Evolutionary conservation across 1,140 invertebrate genomes (phyloP).

Genomic region (Camponotus vicinus): DNA sequence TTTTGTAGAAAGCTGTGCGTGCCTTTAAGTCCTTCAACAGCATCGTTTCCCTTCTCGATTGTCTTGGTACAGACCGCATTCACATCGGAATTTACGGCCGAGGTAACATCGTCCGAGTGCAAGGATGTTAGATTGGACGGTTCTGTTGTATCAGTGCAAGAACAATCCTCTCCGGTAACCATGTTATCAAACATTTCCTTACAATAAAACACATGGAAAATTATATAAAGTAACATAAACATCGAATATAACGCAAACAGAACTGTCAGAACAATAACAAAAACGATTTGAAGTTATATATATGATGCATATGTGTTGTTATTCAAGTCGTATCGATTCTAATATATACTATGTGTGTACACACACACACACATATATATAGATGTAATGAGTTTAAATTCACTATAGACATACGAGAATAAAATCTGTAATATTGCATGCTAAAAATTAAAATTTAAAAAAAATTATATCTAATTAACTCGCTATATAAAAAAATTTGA

Average conservation of each 20-base stretch:
- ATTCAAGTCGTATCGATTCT: conserved; percentile 34
- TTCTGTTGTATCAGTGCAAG: conserved; percentile 75
- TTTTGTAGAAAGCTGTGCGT: not conserved
- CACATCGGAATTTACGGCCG: conserved; percentile 13
- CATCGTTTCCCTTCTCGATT: not conserved
- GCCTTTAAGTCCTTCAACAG: conserved; percentile 21
- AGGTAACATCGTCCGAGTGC: conserved; percentile 59
- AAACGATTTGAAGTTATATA: conserved; percentile 4
- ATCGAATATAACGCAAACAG: conserved; percentile 54
- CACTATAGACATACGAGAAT: not conserved
- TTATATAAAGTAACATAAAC: conserved; percentile 63
- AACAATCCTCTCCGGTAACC: conserved; percentile 70
- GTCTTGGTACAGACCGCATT: not conserved
- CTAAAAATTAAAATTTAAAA: not conserved
- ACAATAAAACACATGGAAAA: conserved; percentile 62
- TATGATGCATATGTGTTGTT: not conserved
- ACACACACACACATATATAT: no score
- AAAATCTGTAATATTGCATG: not conserved
- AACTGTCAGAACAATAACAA: conserved; percentile 68
- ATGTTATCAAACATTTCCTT: conserved; percentile 66
- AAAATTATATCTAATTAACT: not conserved
- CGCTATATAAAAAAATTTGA: not conserved
- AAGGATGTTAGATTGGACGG: conserved; percentile 75
- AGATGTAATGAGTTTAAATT: not conserved
- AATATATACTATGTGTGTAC: not conserved